Conservation (phyloP, 2,797 vertebrate species). For the Melopsittacus undulatus region DNA sequence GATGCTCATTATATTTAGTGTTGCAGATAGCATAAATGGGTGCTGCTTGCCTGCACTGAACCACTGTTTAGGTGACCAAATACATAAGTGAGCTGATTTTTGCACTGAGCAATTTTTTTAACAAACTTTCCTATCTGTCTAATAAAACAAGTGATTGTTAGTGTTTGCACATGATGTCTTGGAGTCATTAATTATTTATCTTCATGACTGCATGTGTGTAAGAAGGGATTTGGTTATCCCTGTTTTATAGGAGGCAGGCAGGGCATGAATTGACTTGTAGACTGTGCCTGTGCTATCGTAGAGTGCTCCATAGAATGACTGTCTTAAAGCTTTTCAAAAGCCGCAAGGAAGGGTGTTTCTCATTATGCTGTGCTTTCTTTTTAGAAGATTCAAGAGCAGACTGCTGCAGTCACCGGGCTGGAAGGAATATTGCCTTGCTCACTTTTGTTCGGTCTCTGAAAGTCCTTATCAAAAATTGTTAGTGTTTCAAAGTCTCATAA, state of each 20-base stretch:
- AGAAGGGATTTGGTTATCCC: neutral
- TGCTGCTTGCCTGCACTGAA: neutral
- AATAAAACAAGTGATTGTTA: neutral
- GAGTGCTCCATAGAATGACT: neutral
- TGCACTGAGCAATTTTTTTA: neutral
- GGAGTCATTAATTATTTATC: constrained; percentile 3
- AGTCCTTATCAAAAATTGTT: neutral
- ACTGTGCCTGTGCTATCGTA: neutral
- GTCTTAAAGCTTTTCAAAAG: neutral
- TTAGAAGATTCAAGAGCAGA: neutral
- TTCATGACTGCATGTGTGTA: neutral
- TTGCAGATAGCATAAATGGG: neutral
- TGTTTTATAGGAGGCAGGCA: neutral
- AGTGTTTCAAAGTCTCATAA: neutral
- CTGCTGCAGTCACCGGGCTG: neutral
- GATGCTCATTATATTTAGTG: neutral
- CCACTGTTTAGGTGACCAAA: neutral
- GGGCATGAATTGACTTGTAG: neutral
- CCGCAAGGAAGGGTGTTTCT: neutral
- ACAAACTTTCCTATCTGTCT: neutral
- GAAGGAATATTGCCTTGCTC: constrained; percentile 14
- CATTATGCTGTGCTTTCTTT: neutral
- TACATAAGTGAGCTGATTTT: neutral
- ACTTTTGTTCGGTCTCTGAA: neutral
- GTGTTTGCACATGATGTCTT: neutral